Percentiles rank a stretch among this genome's conserved stretches.
phyloP scores from a whole-genome alignment of 92 coral and sea anemone genomes.

The Epizoanthus scotinus region DNA sequence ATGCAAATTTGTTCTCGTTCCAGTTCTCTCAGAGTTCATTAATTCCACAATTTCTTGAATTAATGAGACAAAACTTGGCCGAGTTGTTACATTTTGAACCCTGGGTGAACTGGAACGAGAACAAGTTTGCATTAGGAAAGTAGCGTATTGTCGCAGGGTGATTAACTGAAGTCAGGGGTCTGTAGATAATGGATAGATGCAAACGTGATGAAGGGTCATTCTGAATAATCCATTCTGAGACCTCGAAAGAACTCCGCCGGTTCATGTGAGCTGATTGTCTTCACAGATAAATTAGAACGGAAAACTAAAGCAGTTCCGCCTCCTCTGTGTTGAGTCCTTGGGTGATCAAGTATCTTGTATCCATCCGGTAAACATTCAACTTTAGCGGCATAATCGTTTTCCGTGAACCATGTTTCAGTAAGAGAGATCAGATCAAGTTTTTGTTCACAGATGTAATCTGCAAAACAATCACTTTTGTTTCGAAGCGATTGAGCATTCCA shows the following conservation, averaged over 20 bases:
- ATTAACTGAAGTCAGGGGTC: slow-evolving; percentile 1
- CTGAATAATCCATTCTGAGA: slow-evolving; percentile 17
- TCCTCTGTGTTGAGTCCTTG: slow-evolving; percentile 8
- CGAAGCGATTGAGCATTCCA: slow-evolving; percentile 19
- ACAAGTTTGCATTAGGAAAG: too few relatives aligned
- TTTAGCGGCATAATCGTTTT: slow-evolving; percentile 10
- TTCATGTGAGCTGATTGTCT: background rate
- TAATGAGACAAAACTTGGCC: too few relatives aligned
- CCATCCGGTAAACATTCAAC: slow-evolving; percentile 10
- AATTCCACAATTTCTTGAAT: too few relatives aligned
- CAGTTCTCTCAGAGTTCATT: too few relatives aligned
- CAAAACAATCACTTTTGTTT: slow-evolving; percentile 8
- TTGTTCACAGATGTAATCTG: background rate
- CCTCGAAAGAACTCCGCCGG: background rate
- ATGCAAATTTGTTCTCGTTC: too few relatives aligned
- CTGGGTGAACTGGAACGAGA: too few relatives aligned
- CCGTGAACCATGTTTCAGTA: slow-evolving; percentile 13
- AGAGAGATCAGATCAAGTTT: slow-evolving; percentile 22
- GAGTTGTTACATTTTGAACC: too few relatives aligned
- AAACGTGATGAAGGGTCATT: background rate
- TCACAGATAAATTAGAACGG: background rate
- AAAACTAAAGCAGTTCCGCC: slow-evolving; percentile 19
- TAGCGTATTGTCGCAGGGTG: background rate
- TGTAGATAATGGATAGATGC: slow-evolving; percentile 5
- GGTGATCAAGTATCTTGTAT: slow-evolving; percentile 4